Evolutionary conservation across 1,140 invertebrate genomes (phyloP), one percentile per base, ranked within the genome.

Genomic region (Drosophila equinoxialis): DNA sequence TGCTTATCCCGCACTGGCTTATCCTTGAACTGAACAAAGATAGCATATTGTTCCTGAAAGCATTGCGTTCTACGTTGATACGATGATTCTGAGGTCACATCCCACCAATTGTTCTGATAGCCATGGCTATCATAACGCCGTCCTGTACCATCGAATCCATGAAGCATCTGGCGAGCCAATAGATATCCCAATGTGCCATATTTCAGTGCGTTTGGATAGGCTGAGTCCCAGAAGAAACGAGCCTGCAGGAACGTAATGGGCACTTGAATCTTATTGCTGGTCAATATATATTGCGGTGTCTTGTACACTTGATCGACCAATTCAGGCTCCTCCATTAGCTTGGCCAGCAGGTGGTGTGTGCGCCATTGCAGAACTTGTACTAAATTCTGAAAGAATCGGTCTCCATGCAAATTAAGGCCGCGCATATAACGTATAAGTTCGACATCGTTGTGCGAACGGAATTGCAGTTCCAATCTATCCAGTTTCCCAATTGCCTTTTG

Each of bases 21-120:
- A 4, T 84, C 67, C 5, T 51, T 61, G 35, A 65, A 84, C 35
- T 89, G 71, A 14, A 85, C 85, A 70, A 68, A 89, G 8, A 79
- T 58, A 1, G 80, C 85, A 14, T 99, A 99, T 91, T 99, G 98
- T 57, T 98, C 94, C 73, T 97, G 95, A 68, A 99, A 96, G 90
- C 99, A 99, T 71, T 98, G 94, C 0, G 97, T 95, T 65, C 96
- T 94, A 20, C 96, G 93, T 77, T 98, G 96, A 89, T 99, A 99
- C 37, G 94, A 95, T 0, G 94, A 94, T 64, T 98, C 98, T 0
- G 98, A 99, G 0, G 94, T 95, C 77, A 98, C 96, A 74, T 98
- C 97, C 99, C 98, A 99, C 99, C 99, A 99, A 66, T 97, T 96
- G 83, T 98, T 95, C 60, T 99, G 93, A 92, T 99, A 99, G 0